Percentiles rank a stretch among this genome's conserved stretches.
These are phyloP conservation scores for Periophthalmus magnuspinnatus DNA, from an alignment of 2,797 vertebrate genomes.

Conservation along the genomic window DNA sequence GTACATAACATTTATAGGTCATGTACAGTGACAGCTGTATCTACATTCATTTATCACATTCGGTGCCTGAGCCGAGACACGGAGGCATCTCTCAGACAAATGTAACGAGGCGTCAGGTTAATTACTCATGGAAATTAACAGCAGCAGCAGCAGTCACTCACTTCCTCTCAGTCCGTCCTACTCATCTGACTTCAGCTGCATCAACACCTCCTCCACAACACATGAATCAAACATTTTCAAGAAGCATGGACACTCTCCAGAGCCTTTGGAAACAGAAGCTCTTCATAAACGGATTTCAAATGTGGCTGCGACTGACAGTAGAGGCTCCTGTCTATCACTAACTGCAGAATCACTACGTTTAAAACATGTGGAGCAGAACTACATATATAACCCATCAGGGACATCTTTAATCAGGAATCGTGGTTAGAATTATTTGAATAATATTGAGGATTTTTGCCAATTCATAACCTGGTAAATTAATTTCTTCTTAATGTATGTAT, in stretches of 20 bases:
- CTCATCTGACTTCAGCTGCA: slow-evolving; percentile 40
- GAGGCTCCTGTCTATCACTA: background rate
- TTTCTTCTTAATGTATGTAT: background rate
- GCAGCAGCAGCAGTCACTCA: slow-evolving; percentile 32
- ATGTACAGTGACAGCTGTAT: slow-evolving; percentile 5
- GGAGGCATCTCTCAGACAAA: slow-evolving; percentile 2
- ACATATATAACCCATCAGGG: background rate
- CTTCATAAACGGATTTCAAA: slow-evolving; percentile 28
- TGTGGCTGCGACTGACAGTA: slow-evolving; percentile 21
- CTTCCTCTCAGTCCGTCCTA: slow-evolving; percentile 26
- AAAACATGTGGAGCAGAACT: background rate
- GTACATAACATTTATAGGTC: background rate
- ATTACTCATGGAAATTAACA: slow-evolving; percentile 18
- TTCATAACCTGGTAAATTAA: too few species aligned
- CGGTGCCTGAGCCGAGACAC: background rate
- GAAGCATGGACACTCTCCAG: slow-evolving; percentile 24
- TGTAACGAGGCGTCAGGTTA: slow-evolving; percentile 10
- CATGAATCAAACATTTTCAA: slow-evolving; percentile 31
- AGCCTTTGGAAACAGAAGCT: slow-evolving; percentile 19
- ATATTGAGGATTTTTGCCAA: too few species aligned
- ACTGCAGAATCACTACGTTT: background rate
- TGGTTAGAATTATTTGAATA: background rate
- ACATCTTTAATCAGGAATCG: background rate
- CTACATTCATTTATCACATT: background rate
- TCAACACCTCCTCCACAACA: slow-evolving; percentile 40